Percentiles rank a stretch among this genome's conserved stretches.
Evolutionary conservation across 2,113 vertebrate genomes (phyloP).

Genomic region (Nycticorax nycticorax): DNA sequence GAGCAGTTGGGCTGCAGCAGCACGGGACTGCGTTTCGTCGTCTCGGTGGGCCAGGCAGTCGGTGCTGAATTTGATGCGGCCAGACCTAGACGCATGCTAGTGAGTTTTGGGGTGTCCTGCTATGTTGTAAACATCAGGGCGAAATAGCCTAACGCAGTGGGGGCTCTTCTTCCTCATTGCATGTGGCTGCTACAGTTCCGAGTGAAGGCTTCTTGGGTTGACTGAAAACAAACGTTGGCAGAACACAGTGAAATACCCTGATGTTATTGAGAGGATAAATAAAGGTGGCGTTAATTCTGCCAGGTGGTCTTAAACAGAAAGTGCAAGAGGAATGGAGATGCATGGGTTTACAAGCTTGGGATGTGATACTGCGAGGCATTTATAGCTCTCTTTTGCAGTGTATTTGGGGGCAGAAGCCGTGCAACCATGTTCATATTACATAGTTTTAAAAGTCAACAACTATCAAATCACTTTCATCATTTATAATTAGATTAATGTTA

Average conservation of each 20-base stretch:
- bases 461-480: background rate
- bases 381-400: background rate
- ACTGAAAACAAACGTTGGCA: background rate
- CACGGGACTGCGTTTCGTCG: rapidly evolving
- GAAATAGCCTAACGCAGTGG: rapidly evolving
- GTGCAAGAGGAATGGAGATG: background rate
- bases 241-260: background rate
- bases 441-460: background rate
- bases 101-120: background rate
- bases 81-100: background rate
- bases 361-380: background rate
- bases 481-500: background rate
- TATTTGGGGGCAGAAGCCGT: background rate
- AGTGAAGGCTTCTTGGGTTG: background rate
- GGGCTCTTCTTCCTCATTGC: background rate
- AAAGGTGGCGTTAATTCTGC: background rate
- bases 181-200: rapidly evolving
- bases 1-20: background rate
- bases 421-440: rapidly evolving
- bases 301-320: background rate
- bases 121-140: background rate
- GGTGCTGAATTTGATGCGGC: background rate
- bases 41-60: background rate
- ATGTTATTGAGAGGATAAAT: background rate
- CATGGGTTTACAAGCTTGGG: background rate